Conservation (phyloP, 2,888 invertebrate genomes). For the Pristionchus maxplancki region DNA sequence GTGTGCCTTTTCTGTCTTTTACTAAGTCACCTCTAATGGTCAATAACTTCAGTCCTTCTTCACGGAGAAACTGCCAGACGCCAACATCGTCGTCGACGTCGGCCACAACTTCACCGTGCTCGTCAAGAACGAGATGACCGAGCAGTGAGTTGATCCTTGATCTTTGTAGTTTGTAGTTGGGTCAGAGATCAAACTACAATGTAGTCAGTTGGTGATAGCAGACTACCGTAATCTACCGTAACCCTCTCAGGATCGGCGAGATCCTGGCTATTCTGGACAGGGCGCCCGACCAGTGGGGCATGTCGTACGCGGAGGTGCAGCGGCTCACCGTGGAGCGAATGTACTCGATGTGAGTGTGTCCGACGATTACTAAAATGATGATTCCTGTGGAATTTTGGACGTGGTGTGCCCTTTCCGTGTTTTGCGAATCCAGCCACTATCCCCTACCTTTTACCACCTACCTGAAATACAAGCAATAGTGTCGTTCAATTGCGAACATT, state of each 20-base stretch:
- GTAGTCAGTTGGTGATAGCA: no score
- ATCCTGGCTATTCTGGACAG: constrained; percentile 18
- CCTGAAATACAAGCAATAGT: not conserved
- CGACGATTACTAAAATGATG: not conserved
- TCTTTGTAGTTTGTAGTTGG: no score
- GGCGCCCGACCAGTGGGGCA: constrained; percentile 9
- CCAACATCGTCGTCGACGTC: constrained; percentile 45
- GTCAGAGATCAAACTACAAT: no score
- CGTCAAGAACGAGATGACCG: constrained; percentile 40
- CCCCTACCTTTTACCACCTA: no score
- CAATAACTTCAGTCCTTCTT: constrained; percentile 22
- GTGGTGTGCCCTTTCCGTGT: not conserved
- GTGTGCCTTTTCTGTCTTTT: not conserved
- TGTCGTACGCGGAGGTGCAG: constrained; percentile 35
- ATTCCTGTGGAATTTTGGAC: not conserved
- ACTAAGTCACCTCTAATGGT: no score
- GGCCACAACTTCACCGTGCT: constrained; percentile 46
- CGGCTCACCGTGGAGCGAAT: constrained; percentile 8
- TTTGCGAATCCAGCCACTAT: no score
- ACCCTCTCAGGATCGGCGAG: constrained; percentile 24
- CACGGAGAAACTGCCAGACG: constrained; percentile 33
- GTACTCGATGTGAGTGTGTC: constrained; percentile 27
- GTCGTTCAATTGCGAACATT: not conserved
- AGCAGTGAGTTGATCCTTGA: not conserved
- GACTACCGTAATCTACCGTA: not conserved